These are phyloP conservation scores for Boulengeromyrus knoepffleri DNA, from an alignment of 2,113 vertebrate species.

Conservation along the genomic window DNA sequence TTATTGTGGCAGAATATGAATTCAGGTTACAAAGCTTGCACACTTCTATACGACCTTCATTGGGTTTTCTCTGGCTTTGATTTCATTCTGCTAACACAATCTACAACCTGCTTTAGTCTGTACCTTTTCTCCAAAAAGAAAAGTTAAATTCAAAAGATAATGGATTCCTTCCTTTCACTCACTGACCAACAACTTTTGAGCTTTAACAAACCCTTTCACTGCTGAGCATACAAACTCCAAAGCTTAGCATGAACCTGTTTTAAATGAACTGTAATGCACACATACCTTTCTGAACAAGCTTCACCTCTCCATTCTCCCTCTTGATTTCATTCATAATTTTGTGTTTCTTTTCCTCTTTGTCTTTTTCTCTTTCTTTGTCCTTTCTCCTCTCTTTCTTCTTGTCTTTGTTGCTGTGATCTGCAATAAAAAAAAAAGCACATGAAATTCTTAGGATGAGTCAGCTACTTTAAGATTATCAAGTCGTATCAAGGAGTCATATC, in stretches of 20 bases:
- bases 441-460: neutral
- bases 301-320: conserved; percentile 21
- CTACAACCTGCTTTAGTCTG: neutral
- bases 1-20: neutral
- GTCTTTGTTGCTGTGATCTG: conserved; percentile 69
- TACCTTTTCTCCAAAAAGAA: neutral
- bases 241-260: neutral
- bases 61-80: neutral
- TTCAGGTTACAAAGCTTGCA: neutral
- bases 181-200: neutral
- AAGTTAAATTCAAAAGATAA: neutral
- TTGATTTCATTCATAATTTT: conserved; percentile 23
- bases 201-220: neutral
- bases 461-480: neutral
- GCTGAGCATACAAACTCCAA: neutral
- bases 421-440: conserved; percentile 41
- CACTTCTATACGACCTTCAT: neutral
- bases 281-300: conserved; percentile 15
- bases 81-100: neutral
- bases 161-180: neutral
- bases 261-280: neutral
- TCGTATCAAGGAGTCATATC: neutral
- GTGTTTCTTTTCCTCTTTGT: conserved; percentile 36
- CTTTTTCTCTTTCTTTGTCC: conserved; percentile 38
- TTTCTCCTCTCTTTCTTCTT: conserved; percentile 44